Evolutionary conservation across 1,140 invertebrate genomes (phyloP), one percentile per base, ranked within the genome.

Genomic region (Papilio aristodemus): DNA sequence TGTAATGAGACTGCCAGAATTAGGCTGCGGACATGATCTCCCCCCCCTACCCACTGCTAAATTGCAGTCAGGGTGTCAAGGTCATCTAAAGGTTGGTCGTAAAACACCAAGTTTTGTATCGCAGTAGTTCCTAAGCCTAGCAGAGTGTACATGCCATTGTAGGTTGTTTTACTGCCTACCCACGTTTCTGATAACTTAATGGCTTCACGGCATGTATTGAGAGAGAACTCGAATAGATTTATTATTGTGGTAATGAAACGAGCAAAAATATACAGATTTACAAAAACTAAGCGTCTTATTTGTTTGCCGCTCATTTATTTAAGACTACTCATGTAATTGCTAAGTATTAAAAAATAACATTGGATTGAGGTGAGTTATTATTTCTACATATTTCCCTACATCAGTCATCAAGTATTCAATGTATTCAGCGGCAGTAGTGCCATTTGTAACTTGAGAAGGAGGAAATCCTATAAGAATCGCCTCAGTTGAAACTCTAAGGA

Each of bases 241-340:
- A 66, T 14, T 32, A 75, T 72, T 70, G 74, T 71, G 69, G 67
- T 71, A 75, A 73, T 67, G 71, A 80, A 78, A 3, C 59, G 32
- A 62, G 36, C n/a, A 76, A 77, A 86, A 88, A 86, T 87, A 89
- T 89, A 89, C 77, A 81, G 77, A 87, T 89, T 89, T 86, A 84
- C 85, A 87, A 81, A n/a, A 80, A 39, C 36, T 60, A 19, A 19
- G 36, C 59, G 13, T 60, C 14, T 60, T 4, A 38, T 60, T 38
- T 60, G 11, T 60, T 54, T 5, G 38, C 4, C 38, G 4, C 38
- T 39, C 4, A 32, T 32, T 54, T 54, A 22, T 25, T 25, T 22
- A 54, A 13, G 14, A 19, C 17, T 0, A 0, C n/a, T 10, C 10
- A 9, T 54, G 6, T 54, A 25, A 0, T 22, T 22, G n/a, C n/a